Base-by-base conservation (phyloP, 1,140 invertebrate species). In the Lepidotrigona ventralis region DNA sequence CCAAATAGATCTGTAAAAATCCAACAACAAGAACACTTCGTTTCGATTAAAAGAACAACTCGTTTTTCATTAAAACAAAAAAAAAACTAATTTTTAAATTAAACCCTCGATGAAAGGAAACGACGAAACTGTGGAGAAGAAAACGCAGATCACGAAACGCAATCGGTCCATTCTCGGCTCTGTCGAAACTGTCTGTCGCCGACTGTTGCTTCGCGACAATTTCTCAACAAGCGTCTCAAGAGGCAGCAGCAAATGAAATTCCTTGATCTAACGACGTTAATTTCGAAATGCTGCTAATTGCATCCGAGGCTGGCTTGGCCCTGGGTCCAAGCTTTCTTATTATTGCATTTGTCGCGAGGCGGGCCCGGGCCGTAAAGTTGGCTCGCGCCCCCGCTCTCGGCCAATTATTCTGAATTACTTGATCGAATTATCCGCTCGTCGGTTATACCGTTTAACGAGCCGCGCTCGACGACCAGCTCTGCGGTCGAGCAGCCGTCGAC, bases 371-470 rank as follows among this genome's bases (percentile, higher is more conserved):
- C 39, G 39, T 46, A 66, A 87, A 88, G 66, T 88, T 85, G 82
- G 72, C 73, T 75, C 58, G 73, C 64, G 76, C 8, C 51, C 58
- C 54, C 56, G 51, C 82, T 66, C 51, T 71, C 54, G 51, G 78
- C 76, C 87, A 88, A 84, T 88, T 88, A 88, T 66, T 77, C 76
- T 53, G 66, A 83, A 88, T 88, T 88, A 76, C 83, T 85, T 88
- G 81, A 88, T 88, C 79, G 88, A 88, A 88, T 88, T 88, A 88
- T 83, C 76, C 68, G 53, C 39, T 54, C 72, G 76, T 72, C 79
- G 60, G 77, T 88, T 88, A 82, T 84, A 85, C 79, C 75, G 46
- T 73, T 74, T 69, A 73, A 84, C 78, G 78, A 74, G 74, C 63
- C 46, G 60, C 64, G 63, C 6, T 19, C 23, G 39, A 73, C 79